phyloP scores from a whole-genome alignment of 2,797 vertebrate genomes.

The Mormyrus proboscirostris region DNA sequence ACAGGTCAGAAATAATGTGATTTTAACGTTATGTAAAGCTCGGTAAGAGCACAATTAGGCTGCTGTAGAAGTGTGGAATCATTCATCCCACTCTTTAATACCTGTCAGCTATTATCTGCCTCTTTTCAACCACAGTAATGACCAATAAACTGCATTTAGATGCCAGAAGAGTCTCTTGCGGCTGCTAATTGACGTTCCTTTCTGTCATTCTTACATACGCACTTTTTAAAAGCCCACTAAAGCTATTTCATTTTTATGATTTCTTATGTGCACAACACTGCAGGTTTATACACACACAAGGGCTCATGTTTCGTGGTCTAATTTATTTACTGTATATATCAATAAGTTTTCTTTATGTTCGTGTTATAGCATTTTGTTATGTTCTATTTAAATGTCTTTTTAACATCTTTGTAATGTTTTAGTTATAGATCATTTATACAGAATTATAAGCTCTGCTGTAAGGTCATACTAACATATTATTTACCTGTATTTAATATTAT shows the following conservation, averaged over 20 bases:
- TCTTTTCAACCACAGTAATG: not conserved
- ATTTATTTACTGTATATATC: not conserved
- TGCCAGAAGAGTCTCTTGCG: not conserved
- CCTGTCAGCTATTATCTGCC: not conserved
- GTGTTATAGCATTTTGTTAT: not conserved
- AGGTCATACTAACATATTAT: not conserved
- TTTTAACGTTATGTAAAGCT: not conserved
- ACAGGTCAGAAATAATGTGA: not conserved
- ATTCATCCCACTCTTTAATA: not conserved
- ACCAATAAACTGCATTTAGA: constrained; percentile 3
- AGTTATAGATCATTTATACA: not conserved
- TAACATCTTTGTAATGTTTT: not conserved
- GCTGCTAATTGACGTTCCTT: not conserved
- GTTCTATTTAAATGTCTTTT: not conserved
- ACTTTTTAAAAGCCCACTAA: not conserved
- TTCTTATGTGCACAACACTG: not conserved
- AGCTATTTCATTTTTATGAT: not conserved
- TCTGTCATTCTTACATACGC: not conserved
- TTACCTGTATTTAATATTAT: not conserved
- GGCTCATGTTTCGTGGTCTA: not conserved
- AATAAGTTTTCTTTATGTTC: not conserved
- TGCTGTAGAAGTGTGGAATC: not conserved
- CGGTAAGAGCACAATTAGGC: not conserved
- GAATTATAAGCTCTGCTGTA: not conserved
- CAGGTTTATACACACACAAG: not conserved